phyloP scores from a whole-genome alignment of 2,113 vertebrate species.

The Empidonax alnorum region DNA sequence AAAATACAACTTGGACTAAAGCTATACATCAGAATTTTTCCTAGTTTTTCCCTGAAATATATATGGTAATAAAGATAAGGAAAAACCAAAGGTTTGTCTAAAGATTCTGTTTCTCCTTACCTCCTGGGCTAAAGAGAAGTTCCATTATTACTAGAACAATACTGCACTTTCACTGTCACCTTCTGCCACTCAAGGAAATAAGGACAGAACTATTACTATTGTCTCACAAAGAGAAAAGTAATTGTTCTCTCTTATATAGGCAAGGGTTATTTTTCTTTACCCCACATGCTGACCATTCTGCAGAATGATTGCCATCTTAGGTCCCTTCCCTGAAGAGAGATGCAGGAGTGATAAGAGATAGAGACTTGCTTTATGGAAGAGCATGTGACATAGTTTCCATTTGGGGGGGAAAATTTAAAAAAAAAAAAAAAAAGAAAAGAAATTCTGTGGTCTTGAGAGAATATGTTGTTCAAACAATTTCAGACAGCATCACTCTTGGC shows the following conservation, averaged over 20 bases:
- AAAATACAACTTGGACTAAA: background rate
- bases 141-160: background rate
- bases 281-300: background rate
- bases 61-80: background rate
- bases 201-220: background rate
- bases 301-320: background rate
- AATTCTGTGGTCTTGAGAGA: background rate
- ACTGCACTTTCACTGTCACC: background rate
- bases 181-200: background rate
- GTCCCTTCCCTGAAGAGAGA: background rate
- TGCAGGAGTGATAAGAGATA: background rate
- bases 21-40: background rate
- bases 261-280: background rate
- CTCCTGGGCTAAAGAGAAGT: background rate
- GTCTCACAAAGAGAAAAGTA: background rate
- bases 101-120: background rate
- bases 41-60: background rate
- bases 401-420: background rate
- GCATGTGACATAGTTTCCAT: background rate
- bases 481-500: background rate
- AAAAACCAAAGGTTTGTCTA: background rate
- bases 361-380: background rate
- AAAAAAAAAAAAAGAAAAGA: background rate
- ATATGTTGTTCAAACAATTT: background rate
- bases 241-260: background rate